Percentiles rank a stretch among this genome's conserved stretches.
phyloP scores from a whole-genome alignment of 30 jellyfish, hydroid and myxozoan species.

The Cassiopea xamachana region DNA sequence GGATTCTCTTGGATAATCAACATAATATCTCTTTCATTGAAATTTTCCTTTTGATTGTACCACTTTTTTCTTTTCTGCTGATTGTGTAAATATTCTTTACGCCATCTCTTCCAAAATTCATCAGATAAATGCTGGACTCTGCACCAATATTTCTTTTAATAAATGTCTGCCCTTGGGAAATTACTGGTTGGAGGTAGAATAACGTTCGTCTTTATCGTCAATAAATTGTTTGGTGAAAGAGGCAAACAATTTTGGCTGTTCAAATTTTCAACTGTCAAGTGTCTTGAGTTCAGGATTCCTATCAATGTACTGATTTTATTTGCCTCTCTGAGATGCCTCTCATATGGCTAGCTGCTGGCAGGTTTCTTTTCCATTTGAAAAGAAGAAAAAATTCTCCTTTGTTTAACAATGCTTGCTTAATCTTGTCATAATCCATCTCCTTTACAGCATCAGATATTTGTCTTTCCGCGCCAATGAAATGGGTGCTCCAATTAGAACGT shows the following conservation, averaged over 20 bases:
- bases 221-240: conserved; percentile 15
- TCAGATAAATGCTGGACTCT: background rate
- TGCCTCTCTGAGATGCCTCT: conserved; percentile 58
- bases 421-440: too few relatives aligned
- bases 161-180: conserved; percentile 3
- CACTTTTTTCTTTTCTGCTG: conserved; percentile 30
- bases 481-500: too few relatives aligned
- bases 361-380: too few relatives aligned
- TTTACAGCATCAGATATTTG: too few relatives aligned
- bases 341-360: conserved; percentile 40
- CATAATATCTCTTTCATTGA: background rate
- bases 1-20: conserved; percentile 8
- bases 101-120: conserved; percentile 48
- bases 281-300: too few relatives aligned
- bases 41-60: conserved; percentile 9
- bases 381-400: too few relatives aligned
- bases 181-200: conserved; percentile 20
- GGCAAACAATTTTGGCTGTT: background rate
- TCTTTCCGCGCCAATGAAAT: too few relatives aligned
- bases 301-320: conserved; percentile 27
- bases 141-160: too few relatives aligned
- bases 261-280: background rate
- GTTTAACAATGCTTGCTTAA: too few relatives aligned
- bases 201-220: conserved; percentile 21
- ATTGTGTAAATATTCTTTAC: conserved; percentile 26